These are phyloP conservation scores for Napeogenes sylphis DNA, from an alignment of 2,888 invertebrate species.

Conservation along the genomic window DNA sequence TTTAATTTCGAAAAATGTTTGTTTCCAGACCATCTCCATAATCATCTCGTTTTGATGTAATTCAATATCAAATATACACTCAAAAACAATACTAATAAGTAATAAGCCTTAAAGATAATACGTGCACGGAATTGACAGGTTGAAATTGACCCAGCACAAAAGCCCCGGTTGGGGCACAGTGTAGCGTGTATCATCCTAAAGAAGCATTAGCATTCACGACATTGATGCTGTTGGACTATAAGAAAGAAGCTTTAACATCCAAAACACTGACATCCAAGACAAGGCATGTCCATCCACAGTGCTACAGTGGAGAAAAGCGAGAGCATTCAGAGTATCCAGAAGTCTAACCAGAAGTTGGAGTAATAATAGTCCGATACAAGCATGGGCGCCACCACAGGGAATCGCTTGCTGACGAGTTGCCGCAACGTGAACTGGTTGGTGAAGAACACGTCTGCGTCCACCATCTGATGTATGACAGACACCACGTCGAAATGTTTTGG, in stretches of 20 bases:
- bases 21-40: no score
- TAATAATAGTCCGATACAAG: not conserved
- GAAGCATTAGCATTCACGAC: not conserved
- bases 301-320: not conserved
- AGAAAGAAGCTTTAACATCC: not conserved
- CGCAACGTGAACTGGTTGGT: not conserved
- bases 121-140: no score
- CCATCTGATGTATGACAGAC: conserved; percentile 4
- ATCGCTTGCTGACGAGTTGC: not conserved
- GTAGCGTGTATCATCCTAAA: not conserved
- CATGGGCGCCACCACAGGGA: conserved; percentile 5
- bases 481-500: no score
- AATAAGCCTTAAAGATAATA: no score
- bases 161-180: no score
- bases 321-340: not conserved
- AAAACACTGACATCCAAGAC: not conserved
- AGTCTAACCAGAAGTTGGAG: conserved; percentile 9
- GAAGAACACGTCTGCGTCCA: conserved; percentile 7
- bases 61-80: no score
- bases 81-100: no score
- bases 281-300: not conserved
- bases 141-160: no score
- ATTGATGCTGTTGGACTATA: not conserved
- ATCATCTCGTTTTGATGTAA: no score
- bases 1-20: no score